Evolutionary conservation across 1,140 invertebrate species (phyloP).

Genomic region (Calosoma granatense): DNA sequence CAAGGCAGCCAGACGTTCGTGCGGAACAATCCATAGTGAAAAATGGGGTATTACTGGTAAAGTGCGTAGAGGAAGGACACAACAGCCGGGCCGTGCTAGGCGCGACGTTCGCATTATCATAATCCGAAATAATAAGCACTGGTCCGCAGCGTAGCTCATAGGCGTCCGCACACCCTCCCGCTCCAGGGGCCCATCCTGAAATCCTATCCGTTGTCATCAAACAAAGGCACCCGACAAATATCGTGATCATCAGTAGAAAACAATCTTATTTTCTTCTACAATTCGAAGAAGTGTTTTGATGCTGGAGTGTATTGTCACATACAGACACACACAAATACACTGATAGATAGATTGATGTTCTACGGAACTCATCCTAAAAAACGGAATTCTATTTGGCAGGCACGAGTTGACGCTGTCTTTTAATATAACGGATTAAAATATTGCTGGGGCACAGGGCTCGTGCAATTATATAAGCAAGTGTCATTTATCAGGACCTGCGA

Average conservation of each 20-base stretch:
- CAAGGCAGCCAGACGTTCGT: neutral
- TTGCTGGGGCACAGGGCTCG: neutral
- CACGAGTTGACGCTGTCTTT: neutral
- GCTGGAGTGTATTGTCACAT: no score
- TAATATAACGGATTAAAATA: slow-evolving; percentile 7
- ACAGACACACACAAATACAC: no score
- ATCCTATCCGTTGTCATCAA: neutral
- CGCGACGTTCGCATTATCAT: neutral
- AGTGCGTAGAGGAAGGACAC: neutral
- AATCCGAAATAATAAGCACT: slow-evolving; percentile 5
- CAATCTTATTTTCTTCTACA: neutral
- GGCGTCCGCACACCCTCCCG: neutral
- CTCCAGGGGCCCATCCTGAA: neutral
- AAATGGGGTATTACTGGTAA: slow-evolving; percentile 4
- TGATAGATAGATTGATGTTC: no score
- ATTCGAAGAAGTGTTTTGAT: no score
- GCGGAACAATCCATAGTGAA: neutral
- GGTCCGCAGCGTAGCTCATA: neutral
- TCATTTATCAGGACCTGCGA: slow-evolving; percentile 1
- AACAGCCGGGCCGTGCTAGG: neutral
- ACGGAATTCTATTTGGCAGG: no score
- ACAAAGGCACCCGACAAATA: neutral
- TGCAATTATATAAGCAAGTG: slow-evolving; percentile 8
- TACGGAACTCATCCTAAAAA: no score
- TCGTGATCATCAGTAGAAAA: neutral